phyloP scores from a whole-genome alignment of 2,113 vertebrate species.

The Sebastes schlegelii region DNA sequence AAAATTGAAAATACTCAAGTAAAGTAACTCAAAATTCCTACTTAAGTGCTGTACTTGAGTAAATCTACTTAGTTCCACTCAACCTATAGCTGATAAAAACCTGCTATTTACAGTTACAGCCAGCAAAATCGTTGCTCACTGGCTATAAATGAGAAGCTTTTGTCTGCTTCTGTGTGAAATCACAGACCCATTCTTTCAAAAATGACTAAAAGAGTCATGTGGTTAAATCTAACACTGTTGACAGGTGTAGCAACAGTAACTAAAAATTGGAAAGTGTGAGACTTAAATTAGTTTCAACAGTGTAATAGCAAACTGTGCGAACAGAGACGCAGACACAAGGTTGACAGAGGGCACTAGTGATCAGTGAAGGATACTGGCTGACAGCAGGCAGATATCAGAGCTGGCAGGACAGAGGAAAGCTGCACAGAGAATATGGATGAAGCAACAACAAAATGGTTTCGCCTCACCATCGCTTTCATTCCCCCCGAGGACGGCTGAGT shows the following conservation, averaged over 20 bases:
- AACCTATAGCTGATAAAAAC: neutral
- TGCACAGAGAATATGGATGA: constrained; percentile 73
- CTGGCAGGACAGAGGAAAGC: constrained; percentile 49
- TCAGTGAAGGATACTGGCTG: constrained; percentile 64
- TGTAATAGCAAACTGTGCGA: constrained; percentile 4
- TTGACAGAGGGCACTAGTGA: constrained; percentile 67
- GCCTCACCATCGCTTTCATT: constrained; percentile 75
- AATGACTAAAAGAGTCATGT: neutral
- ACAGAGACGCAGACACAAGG: constrained; percentile 17
- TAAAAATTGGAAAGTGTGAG: neutral
- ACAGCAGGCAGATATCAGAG: constrained; percentile 63
- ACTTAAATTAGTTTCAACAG: constrained; percentile 33
- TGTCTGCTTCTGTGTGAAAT: neutral
- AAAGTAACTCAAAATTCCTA: neutral
- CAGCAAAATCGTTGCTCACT: neutral
- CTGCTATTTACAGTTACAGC: neutral
- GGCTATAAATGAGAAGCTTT: neutral
- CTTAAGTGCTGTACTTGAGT: neutral
- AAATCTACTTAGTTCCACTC: neutral
- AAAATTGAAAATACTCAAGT: neutral
- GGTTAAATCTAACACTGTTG: neutral
- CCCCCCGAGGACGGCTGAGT: constrained; percentile 66
- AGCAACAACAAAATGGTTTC: constrained; percentile 78
- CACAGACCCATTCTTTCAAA: neutral
- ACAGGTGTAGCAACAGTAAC: neutral